phyloP scores from a whole-genome alignment of 2,797 vertebrate species.

The Nyctibius grandis region DNA sequence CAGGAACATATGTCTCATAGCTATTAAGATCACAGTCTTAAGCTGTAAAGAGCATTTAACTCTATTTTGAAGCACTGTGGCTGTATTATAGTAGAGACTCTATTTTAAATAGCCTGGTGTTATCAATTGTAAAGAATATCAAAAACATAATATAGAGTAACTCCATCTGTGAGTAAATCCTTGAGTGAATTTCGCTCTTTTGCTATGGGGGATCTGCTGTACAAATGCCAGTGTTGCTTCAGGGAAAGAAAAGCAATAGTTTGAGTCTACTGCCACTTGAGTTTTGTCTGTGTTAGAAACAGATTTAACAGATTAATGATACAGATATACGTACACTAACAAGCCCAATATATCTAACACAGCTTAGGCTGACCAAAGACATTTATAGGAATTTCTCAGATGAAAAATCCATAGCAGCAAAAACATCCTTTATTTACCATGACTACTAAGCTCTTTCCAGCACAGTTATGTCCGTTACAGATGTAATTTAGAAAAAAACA shows the following conservation, averaged over 20 bases:
- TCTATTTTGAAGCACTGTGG: neutral
- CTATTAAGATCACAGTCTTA: neutral
- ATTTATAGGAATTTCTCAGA: conserved; percentile 26
- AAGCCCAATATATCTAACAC: neutral
- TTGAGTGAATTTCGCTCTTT: neutral
- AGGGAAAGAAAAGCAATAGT: neutral
- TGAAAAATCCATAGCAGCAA: conserved; percentile 37
- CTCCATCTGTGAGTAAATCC: neutral
- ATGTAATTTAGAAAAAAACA: conserved; percentile 27
- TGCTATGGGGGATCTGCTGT: neutral
- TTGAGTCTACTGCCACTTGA: neutral
- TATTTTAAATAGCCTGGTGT: neutral
- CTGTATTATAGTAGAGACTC: neutral
- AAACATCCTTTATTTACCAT: conserved; percentile 42
- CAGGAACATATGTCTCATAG: neutral
- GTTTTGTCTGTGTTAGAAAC: neutral
- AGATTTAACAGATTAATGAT: conserved; percentile 8
- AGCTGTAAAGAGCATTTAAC: neutral
- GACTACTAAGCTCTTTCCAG: conserved; percentile 16
- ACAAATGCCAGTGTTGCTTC: neutral
- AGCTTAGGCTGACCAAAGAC: neutral
- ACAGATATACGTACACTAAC: neutral
- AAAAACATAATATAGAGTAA: neutral
- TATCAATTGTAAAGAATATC: neutral
- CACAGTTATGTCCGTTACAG: neutral